Percentiles rank a stretch among this genome's conserved stretches.
Conservation (phyloP, 2,113 vertebrate genomes). For the Ranitomeya imitator region DNA sequence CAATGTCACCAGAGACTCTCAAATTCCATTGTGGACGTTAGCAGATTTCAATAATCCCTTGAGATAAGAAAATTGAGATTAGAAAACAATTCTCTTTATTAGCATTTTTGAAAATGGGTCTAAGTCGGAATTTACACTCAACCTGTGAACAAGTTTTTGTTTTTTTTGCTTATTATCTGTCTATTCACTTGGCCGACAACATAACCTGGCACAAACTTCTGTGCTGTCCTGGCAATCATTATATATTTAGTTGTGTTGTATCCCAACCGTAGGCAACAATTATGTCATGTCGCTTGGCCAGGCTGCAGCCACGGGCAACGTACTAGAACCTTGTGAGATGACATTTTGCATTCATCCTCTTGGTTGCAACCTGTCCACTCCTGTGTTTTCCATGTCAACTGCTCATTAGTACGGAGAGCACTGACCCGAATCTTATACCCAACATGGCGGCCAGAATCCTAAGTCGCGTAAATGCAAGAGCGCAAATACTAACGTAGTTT, state of each 20-base stretch:
- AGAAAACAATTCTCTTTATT: too few species aligned
- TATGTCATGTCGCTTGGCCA: conserved; percentile 18
- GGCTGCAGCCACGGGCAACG: neutral
- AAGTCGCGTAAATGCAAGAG: neutral
- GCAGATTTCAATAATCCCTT: too few species aligned
- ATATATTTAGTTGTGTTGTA: conserved; percentile 29
- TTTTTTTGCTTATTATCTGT: too few species aligned
- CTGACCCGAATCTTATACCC: neutral
- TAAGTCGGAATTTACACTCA: too few species aligned
- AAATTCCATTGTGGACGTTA: too few species aligned
- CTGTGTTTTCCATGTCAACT: neutral
- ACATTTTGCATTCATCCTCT: conserved; percentile 2
- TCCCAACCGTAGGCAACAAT: conserved; percentile 5
- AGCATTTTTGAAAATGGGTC: too few species aligned
- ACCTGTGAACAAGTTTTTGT: too few species aligned
- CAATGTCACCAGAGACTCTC: too few species aligned
- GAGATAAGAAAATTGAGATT: too few species aligned
- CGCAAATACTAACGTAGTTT: neutral
- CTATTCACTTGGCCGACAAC: neutral
- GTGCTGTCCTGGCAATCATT: conserved; percentile 4
- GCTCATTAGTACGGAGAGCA: neutral
- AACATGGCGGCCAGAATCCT: neutral
- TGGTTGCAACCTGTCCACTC: neutral
- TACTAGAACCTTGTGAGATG: neutral
- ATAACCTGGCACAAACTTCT: neutral